Conservation (phyloP, 2,113 vertebrate species). For the Ochotona curzoniae region DNA sequence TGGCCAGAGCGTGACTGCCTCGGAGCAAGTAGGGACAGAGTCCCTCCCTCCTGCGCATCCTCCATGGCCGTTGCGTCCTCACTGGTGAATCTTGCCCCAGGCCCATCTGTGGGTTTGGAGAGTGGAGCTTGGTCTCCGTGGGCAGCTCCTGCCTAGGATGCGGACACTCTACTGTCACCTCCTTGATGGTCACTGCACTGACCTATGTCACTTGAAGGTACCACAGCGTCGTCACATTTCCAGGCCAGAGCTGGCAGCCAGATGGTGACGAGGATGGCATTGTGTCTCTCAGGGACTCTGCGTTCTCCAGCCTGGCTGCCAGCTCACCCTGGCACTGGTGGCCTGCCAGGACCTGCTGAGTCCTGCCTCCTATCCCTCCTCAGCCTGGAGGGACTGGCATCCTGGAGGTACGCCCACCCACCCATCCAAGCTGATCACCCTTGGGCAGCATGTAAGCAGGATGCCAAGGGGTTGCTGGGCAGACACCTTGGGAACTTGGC, state of each 20-base stretch:
- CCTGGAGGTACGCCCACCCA: background rate
- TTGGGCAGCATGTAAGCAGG: background rate
- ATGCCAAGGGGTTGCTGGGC: background rate
- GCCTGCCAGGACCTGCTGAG: background rate
- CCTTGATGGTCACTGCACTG: background rate
- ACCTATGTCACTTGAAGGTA: background rate
- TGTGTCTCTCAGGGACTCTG: background rate
- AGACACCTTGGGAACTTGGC: too few species aligned
- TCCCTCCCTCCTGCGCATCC: too few species aligned
- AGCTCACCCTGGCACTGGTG: background rate
- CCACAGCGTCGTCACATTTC: background rate
- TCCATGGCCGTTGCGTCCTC: background rate
- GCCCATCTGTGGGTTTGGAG: background rate
- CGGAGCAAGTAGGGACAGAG: too few species aligned
- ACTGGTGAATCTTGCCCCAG: background rate
- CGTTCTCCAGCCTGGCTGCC: background rate
- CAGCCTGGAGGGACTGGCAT: background rate
- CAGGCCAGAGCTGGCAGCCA: background rate
- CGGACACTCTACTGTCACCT: background rate
- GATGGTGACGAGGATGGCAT: background rate
- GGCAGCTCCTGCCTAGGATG: background rate
- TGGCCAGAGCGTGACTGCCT: background rate
- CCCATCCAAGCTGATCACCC: accelerated
- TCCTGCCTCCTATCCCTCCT: accelerated
- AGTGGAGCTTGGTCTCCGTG: background rate